Base-by-base conservation (phyloP, 2,888 invertebrate species). In the Ormyrus nitidulus region DNA sequence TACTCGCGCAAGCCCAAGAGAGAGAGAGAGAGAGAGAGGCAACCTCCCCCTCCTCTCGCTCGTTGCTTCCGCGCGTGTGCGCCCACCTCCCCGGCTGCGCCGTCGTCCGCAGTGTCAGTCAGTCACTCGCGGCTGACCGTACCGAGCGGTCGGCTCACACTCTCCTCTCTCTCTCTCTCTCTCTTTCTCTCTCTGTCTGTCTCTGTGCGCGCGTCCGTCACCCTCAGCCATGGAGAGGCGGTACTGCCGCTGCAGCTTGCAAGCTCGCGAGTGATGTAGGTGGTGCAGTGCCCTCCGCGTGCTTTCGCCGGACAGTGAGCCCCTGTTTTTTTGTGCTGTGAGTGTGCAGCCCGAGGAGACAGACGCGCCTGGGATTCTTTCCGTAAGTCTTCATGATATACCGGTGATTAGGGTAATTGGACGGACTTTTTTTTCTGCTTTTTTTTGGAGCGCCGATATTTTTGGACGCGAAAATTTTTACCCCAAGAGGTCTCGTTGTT, bases 91-190 rank as follows among this genome's bases (percentile, higher is more conserved):
- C 70, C 68, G n/a, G 61, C 66, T 9, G 13, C 2, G 66, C 74
- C 53, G 69, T 65, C 77, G 54, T 48, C 61, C 66, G 69, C 68
- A 62, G 69, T 34, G 34, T 66, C 61, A 80, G 80, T 77, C 77
- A 77, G 81, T 81, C 73, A 81, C 77, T 81, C 81, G 81, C 81
- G 77, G 70, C 81, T 56, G 70, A 81, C 59, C 81, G 81, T 70
- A 64, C 59, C 66, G 74, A 77, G 71, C 75, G 79, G 79, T 46
- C 34, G 34, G 34, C 34, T 34, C 34, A 34, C 34, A 34, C 34
- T 34, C 34, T 34, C 34, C 34, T 34, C 34, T 3, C 34, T 34
- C 34, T 34, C 4, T 34, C 34, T 34, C 34, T 34, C 34, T 34
- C 34, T 4, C 3, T 34, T 0, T 4, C 34, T 34, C 34, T 34